Percentiles rank a stretch among this genome's conserved stretches.
These are phyloP conservation scores for Bombycilla garrulus DNA, from an alignment of 2,113 vertebrate species.

Conservation along the genomic window DNA sequence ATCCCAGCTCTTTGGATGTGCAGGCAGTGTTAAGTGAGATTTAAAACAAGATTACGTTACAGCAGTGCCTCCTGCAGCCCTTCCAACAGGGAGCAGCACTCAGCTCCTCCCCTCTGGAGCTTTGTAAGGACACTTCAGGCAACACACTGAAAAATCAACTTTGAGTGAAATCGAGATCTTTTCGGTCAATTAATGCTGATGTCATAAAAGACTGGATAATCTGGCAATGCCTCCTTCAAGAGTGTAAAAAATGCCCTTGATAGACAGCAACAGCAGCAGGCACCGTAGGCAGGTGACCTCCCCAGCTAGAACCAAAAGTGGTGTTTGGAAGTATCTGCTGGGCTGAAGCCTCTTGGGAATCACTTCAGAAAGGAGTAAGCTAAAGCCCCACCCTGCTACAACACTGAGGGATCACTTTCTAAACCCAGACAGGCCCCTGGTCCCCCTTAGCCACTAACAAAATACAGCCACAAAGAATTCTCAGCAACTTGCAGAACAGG, in stretches of 20 bases:
- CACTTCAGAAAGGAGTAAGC: neutral
- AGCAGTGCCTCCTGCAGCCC: neutral
- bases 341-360: neutral
- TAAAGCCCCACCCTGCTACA: neutral
- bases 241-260: neutral
- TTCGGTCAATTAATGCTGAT: neutral
- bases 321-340: neutral
- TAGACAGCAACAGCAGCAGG: neutral
- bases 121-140: neutral
- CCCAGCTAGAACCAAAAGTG: neutral
- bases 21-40: neutral
- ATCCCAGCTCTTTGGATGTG: neutral
- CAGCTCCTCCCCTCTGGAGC: neutral
- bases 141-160: neutral
- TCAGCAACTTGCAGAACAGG: neutral
- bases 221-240: neutral
- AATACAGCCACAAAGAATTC: neutral
- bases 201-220: neutral
- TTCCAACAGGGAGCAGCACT: neutral
- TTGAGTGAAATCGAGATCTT: neutral
- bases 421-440: neutral
- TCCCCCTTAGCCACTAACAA: neutral
- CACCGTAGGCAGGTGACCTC: neutral
- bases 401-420: neutral
- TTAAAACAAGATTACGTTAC: neutral